Percentiles rank a stretch among this genome's conserved stretches.
Conservation (phyloP, 92 coral and sea anemone genomes). For the Phymanthus crucifer region DNA sequence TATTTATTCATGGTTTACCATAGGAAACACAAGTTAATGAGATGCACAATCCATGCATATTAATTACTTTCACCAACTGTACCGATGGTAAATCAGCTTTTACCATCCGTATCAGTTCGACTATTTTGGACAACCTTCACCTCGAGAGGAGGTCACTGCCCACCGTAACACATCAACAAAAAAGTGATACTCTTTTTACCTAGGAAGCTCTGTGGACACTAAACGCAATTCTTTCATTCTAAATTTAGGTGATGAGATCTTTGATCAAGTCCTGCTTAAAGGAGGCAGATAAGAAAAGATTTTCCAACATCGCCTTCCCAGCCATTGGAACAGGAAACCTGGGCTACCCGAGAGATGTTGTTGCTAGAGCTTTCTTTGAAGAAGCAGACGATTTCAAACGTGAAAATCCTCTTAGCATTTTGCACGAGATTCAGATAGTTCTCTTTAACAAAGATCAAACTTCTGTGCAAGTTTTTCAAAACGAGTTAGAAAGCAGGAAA, state of each 20-base stretch:
- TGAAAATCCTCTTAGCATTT: constrained; percentile 38
- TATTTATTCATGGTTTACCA: no score
- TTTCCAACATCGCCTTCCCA: constrained; percentile 70
- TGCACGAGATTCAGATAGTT: constrained; percentile 69
- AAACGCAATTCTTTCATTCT: neutral
- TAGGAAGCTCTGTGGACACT: no score
- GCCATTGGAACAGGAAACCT: constrained; percentile 87
- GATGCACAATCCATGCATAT: no score
- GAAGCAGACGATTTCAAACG: constrained; percentile 52
- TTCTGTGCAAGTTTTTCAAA: constrained; percentile 55
- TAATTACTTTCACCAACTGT: no score
- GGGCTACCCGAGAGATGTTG: constrained; percentile 59
- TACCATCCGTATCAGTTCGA: no score
- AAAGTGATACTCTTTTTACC: no score
- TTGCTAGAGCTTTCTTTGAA: constrained; percentile 68
- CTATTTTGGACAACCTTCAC: no score
- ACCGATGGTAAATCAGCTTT: no score
- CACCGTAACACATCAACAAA: no score
- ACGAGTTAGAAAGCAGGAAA: constrained; percentile 29
- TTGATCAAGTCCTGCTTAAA: constrained; percentile 54
- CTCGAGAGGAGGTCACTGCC: no score
- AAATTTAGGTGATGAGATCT: constrained; percentile 24
- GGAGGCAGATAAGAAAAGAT: constrained; percentile 51
- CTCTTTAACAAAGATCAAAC: constrained; percentile 58
- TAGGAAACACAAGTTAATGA: no score